Evolutionary conservation across 1,140 invertebrate genomes (phyloP).

Genomic region (Thaumetopoea pityocampa): DNA sequence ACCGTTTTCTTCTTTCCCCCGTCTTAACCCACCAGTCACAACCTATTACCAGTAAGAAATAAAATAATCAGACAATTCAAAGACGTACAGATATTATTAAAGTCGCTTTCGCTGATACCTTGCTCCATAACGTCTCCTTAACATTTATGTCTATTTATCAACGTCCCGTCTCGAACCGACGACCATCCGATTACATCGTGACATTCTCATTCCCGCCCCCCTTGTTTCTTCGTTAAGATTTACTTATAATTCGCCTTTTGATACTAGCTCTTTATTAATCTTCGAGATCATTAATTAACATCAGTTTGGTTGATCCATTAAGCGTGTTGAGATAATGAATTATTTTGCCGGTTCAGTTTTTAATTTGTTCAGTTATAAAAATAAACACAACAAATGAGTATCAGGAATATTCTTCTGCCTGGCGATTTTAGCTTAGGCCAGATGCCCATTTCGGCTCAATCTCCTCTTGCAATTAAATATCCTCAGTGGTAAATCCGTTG

Average conservation of each 20-base stretch:
- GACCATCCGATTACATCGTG: slow-evolving; percentile 44
- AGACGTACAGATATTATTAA: background rate
- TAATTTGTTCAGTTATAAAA: background rate
- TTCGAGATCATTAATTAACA: slow-evolving; percentile 40
- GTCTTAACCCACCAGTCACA: too few relatives aligned
- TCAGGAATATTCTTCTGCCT: too few relatives aligned
- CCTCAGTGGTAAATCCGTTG: too few relatives aligned
- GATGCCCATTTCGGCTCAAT: too few relatives aligned
- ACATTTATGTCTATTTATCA: slow-evolving; percentile 38
- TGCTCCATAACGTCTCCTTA: slow-evolving; percentile 9
- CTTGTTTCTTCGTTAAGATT: slow-evolving; percentile 28
- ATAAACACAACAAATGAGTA: background rate
- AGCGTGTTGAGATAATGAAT: slow-evolving; percentile 4
- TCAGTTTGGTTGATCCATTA: slow-evolving; percentile 27
- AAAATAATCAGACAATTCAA: too few relatives aligned
- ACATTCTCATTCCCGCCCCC: slow-evolving; percentile 36
- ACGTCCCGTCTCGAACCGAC: slow-evolving; percentile 27
- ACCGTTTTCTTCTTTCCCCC: too few relatives aligned
- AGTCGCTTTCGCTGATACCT: slow-evolving; percentile 1
- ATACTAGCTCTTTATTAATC: slow-evolving; percentile 37
- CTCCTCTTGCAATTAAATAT: too few relatives aligned
- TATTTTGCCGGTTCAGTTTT: background rate
- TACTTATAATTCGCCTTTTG: slow-evolving; percentile 44
- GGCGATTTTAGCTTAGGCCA: too few relatives aligned
- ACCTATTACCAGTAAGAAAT: too few relatives aligned